These are phyloP conservation scores for Ameiurus melas DNA, from an alignment of 2,113 vertebrate genomes.

Conservation along the genomic window DNA sequence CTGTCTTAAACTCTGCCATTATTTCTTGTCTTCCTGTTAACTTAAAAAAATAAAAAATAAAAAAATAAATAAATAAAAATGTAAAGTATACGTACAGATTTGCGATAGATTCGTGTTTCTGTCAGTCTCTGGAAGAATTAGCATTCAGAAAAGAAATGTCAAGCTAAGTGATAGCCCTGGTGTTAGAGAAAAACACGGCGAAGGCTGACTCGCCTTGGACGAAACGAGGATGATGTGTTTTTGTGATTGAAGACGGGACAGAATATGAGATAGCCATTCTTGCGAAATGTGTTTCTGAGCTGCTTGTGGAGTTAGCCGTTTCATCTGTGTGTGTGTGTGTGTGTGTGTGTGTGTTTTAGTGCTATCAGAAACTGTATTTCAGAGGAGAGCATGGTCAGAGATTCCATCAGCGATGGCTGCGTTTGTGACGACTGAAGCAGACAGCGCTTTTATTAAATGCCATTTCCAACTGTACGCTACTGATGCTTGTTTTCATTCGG, in stretches of 20 bases:
- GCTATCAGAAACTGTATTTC: neutral
- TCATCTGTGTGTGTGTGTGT: neutral
- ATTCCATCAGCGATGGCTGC: neutral
- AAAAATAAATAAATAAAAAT: no score
- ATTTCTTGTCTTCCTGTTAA: neutral
- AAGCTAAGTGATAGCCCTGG: neutral
- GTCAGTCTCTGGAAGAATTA: neutral
- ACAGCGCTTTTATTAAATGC: constrained; percentile 3
- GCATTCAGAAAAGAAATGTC: neutral
- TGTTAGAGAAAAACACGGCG: neutral
- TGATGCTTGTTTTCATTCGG: neutral
- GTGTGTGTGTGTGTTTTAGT: no score
- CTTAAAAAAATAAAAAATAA: neutral
- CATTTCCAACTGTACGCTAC: neutral
- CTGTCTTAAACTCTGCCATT: neutral
- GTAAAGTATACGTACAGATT: neutral
- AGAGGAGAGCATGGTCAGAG: neutral
- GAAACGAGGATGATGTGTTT: neutral
- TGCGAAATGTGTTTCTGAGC: neutral
- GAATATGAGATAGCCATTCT: neutral
- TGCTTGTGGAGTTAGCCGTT: neutral
- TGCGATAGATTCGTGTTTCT: neutral
- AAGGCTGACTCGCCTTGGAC: neutral
- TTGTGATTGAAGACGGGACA: neutral
- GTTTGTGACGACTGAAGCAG: neutral